Conservation (phyloP, 1,140 invertebrate species). For the Amphibalanus amphitrite region DNA sequence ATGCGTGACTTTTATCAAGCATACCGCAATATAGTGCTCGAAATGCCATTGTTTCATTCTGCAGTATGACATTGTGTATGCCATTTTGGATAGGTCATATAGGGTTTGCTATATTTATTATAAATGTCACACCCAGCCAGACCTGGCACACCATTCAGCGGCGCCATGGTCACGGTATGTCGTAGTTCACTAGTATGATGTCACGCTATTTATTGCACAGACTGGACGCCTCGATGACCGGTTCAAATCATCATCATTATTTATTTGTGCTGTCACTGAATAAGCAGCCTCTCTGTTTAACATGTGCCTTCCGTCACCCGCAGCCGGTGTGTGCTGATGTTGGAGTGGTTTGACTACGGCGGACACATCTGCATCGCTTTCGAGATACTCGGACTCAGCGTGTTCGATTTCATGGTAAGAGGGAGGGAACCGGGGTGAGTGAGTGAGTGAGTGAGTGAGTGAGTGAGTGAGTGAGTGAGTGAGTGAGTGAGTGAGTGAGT, state of each 20-base stretch:
- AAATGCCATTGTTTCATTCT: too few species aligned
- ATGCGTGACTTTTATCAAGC: too few species aligned
- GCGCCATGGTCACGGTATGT: too few species aligned
- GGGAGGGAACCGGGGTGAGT: neutral
- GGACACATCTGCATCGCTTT: slow-evolving; percentile 99
- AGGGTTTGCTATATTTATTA: too few species aligned
- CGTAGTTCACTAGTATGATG: too few species aligned
- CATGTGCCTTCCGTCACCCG: neutral
- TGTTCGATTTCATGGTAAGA: slow-evolving; percentile 81
- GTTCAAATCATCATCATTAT: slow-evolving; percentile 3
- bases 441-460: neutral
- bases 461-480: neutral
- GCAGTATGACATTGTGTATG: too few species aligned
- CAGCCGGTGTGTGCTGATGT: slow-evolving; percentile 73
- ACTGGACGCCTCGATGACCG: too few species aligned
- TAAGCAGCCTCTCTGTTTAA: neutral
- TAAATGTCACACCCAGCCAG: too few species aligned
- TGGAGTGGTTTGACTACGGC: slow-evolving; percentile 98
- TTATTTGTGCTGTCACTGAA: neutral
- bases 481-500: neutral
- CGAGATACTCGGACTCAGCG: slow-evolving; percentile 95
- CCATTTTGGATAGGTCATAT: too few species aligned
- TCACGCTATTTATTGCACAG: too few species aligned
- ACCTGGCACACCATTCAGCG: too few species aligned
- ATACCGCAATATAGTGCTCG: too few species aligned